These are phyloP conservation scores for Megalurothrips usitatus DNA, from an alignment of 2,888 invertebrate species.

Conservation along the genomic window DNA sequence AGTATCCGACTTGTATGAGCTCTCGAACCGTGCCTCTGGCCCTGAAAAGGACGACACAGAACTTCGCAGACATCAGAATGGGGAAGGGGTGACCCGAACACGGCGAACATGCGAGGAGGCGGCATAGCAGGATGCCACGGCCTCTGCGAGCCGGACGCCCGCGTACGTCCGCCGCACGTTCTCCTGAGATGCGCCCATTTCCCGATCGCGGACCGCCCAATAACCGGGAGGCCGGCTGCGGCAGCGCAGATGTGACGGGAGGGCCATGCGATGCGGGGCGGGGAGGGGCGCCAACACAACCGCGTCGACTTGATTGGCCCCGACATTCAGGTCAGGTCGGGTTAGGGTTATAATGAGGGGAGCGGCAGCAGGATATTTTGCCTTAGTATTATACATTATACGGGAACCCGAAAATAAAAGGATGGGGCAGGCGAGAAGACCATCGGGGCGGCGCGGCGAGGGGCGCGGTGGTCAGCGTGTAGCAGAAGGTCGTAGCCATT, in stretches of 20 bases:
- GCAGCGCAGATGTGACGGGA: background rate
- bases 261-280: background rate
- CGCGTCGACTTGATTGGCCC: background rate
- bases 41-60: no score
- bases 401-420: background rate
- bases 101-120: no score
- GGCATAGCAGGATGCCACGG: no score
- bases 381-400: background rate
- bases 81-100: no score
- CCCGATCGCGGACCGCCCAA: no score
- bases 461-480: background rate
- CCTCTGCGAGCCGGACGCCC: no score
- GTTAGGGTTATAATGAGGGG: conserved; percentile 19
- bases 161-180: no score
- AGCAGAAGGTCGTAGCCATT: no score
- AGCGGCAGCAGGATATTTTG: background rate
- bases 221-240: background rate
- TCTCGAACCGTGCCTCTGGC: no score
- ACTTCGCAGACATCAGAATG: no score
- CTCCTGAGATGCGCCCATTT: no score
- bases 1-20: no score
- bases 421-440: background rate
- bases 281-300: background rate
- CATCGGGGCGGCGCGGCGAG: background rate
- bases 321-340: conserved; percentile 13